Base-by-base conservation (phyloP, 1,140 invertebrate species). In the Phthorimaea operculella region DNA sequence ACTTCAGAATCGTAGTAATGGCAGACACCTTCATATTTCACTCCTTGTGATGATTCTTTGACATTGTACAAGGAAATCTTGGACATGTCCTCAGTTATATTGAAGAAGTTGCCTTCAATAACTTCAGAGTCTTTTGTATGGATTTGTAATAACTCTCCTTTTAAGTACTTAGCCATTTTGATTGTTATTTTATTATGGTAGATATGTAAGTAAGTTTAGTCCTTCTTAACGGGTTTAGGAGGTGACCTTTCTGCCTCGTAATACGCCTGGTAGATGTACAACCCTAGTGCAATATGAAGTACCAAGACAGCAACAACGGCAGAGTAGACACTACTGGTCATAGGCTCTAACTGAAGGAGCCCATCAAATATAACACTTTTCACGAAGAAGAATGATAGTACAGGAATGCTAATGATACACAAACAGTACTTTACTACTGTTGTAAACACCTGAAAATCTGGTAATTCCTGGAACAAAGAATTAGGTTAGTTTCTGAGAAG, bases 211-310 rank as follows among this genome's bases (percentile, higher is more conserved):
- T 28, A 28, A 28, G 51, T 57, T 74, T 87, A 86, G 70, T 86
- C 85, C 63, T 76, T 81, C 55, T 85, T 85, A 6, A 78, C 63
- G 50, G 76, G 72, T 63, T 86, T 87, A 18, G 45, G 60, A 42
- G 77, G 69, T 33, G 59, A 2, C 71, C 70, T 82, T 15, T 87
- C 85, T 7, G 76, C 48, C 62, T 85, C 90, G 62, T 88, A 91
- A 69, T 93, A 94, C 1, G 92, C 92, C 65, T 87, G 88, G 63
- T 91, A 92, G 72, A 94, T 93, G 69, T 93, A 94, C 18, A 92
- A 75, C n/a, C 90, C 92, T 36, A 94, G 65, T 8, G 91, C 91
- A 44, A 92, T 61, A 71, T 94, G 92, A 39, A 94, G 75, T 11
- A 91, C 88, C 1, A 92, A 62, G 8, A 94, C 88, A 4, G 92